phyloP scores from a whole-genome alignment of 2,113 vertebrate species.

The Notarius lentiginosus region DNA sequence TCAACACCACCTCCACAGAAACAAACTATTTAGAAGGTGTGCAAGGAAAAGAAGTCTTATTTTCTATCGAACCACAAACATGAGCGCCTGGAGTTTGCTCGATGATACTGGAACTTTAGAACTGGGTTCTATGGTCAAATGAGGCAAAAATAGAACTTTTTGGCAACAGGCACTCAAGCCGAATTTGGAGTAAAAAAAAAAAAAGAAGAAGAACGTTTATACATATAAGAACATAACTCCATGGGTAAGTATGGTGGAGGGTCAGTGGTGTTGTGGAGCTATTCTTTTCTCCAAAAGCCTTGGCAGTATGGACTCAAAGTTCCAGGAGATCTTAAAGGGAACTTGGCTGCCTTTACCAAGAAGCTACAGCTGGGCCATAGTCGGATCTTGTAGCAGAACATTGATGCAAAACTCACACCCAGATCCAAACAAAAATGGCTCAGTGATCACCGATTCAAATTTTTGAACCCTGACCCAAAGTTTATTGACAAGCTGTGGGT shows the following conservation, averaged over 20 bases:
- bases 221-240: neutral
- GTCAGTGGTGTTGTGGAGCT: neutral
- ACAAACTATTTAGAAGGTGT: neutral
- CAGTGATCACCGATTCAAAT: too few species aligned
- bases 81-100: neutral
- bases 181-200: neutral
- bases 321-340: too few species aligned
- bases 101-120: neutral
- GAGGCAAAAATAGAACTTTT: neutral
- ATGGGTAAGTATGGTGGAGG: neutral
- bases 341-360: too few species aligned
- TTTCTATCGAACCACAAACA: neutral
- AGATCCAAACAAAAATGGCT: too few species aligned
- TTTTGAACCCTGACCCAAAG: too few species aligned
- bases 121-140: neutral
- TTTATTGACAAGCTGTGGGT: too few species aligned
- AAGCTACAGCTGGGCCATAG: too few species aligned
- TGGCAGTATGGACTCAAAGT: too few species aligned
- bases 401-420: too few species aligned
- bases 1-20: neutral
- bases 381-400: too few species aligned
- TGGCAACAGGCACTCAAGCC: neutral
- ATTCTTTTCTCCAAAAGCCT: neutral
- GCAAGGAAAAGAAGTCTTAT: neutral
- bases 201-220: neutral